Evolutionary conservation across 2,888 invertebrate genomes (phyloP).

Genomic region (Schizotus pectinicornis): DNA sequence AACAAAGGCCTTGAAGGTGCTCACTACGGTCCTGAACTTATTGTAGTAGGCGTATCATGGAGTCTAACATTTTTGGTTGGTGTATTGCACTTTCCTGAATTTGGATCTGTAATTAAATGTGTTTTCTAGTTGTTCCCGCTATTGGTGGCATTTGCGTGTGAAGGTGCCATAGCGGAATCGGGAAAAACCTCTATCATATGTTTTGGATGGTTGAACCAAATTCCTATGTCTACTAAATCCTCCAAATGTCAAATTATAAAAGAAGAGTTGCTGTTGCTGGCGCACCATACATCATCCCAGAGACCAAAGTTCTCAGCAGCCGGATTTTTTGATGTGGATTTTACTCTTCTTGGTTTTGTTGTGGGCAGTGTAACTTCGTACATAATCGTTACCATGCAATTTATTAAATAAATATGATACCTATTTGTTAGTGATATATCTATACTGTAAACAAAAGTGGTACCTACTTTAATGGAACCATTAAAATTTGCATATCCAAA

Average conservation of each 20-base stretch:
- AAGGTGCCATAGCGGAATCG: constrained; percentile 1
- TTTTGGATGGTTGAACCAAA: constrained; percentile 12
- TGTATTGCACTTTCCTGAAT: background rate
- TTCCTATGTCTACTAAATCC: constrained; percentile 7
- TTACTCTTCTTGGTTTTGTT: constrained; percentile 40
- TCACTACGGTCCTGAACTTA: constrained; percentile 5
- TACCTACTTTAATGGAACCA: no score
- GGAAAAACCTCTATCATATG: background rate
- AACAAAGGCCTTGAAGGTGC: background rate
- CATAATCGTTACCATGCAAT: constrained; percentile 43
- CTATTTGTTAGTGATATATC: no score
- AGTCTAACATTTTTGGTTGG: constrained; percentile 15
- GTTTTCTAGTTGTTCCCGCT: no score
- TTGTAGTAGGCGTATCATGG: constrained; percentile 6
- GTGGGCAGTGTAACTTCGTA: constrained; percentile 44
- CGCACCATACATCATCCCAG: constrained; percentile 33
- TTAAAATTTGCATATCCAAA: no score
- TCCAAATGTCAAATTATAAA: constrained; percentile 8
- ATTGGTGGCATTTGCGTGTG: constrained; percentile 13
- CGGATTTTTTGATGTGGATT: constrained; percentile 41
- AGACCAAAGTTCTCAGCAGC: constrained; percentile 40
- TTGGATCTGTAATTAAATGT: background rate
- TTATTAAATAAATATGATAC: constrained; percentile 22
- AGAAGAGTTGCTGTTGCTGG: constrained; percentile 32
- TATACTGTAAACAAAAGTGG: no score